Conservation (phyloP, 2,113 vertebrate species). For the Todiramphus chloris region DNA sequence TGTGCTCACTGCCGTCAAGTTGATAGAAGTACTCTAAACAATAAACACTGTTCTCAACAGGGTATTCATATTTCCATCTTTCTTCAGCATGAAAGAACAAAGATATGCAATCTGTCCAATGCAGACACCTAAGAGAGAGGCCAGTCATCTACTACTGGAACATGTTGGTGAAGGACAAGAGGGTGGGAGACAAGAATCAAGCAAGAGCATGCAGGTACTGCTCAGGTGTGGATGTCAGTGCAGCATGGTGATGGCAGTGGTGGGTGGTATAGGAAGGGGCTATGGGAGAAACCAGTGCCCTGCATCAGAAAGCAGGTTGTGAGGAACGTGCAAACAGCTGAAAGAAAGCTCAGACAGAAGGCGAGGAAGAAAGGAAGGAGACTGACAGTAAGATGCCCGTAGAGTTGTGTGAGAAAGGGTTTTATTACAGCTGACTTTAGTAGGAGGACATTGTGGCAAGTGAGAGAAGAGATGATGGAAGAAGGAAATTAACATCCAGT, state of each 20-base stretch:
- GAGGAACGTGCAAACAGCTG: neutral
- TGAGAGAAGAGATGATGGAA: neutral
- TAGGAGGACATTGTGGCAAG: neutral
- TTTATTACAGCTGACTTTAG: neutral
- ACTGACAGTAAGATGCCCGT: neutral
- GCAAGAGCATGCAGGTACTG: neutral
- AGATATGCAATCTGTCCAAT: neutral
- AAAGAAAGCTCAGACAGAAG: neutral
- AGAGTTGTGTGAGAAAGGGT: neutral
- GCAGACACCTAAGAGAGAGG: neutral
- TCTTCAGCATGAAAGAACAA: neutral
- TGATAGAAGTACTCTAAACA: conserved; percentile 33
- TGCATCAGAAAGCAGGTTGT: neutral
- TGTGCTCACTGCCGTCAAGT: neutral
- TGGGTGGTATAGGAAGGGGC: neutral
- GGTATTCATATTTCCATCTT: neutral
- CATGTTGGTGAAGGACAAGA: neutral
- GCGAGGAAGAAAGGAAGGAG: neutral
- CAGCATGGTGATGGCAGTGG: neutral
- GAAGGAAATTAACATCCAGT: neutral
- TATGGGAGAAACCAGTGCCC: neutral
- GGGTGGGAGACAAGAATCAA: neutral
- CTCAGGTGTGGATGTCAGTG: rapidly evolving
- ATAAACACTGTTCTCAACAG: neutral
- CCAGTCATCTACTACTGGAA: neutral